Base-by-base conservation (phyloP, 2,888 invertebrate species). In the Eupelmus urozonus region DNA sequence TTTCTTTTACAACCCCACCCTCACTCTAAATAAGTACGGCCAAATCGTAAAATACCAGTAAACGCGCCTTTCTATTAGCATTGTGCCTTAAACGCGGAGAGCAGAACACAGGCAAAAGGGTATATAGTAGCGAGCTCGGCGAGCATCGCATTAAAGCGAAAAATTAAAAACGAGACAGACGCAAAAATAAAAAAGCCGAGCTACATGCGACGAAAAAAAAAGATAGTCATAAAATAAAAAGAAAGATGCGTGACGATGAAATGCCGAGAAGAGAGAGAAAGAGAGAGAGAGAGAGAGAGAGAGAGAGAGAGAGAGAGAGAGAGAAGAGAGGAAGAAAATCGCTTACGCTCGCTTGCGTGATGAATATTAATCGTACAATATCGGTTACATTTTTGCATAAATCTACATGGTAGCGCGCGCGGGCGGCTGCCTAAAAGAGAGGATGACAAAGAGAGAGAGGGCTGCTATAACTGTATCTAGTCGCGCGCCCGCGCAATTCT, bases 301-400 rank as follows among this genome's bases (percentile, higher is more conserved):
- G 66, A 75, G 77, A 23, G 51, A 45, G 65, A 49, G 67, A 53
- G 53, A 55, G 49, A 45, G 66, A n/a, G n/a, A 55, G 59, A 62
- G 18, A 45, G 1, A 57, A 42, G 42, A 27, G 18, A 59, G 59
- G 66, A 66, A 60, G 76, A 67, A 77, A 75, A 75, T 71, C 75
- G 60, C 75, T 72, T 51, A 72, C 81, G 77, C 82, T 63, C 67
- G 78, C 65, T 42, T 62, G 80, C 82, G 63, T 82, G 82, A 85
- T 85, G 85, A 85, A 86, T 86, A 86, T 85, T 85, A 85, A 86
- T 86, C 83, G 82, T 80, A 83, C 85, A 83, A 85, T 85, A 85
- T 86, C 85, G 85, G 84, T 85, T 84, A 84, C 86, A 82, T 82
- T 85, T 85, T 85, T 85, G 84, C 85, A 86, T 86, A 85, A 85